These are phyloP conservation scores for Caenorhabditis brenneri DNA, from an alignment of 1,140 invertebrate species.

Conservation along the genomic window DNA sequence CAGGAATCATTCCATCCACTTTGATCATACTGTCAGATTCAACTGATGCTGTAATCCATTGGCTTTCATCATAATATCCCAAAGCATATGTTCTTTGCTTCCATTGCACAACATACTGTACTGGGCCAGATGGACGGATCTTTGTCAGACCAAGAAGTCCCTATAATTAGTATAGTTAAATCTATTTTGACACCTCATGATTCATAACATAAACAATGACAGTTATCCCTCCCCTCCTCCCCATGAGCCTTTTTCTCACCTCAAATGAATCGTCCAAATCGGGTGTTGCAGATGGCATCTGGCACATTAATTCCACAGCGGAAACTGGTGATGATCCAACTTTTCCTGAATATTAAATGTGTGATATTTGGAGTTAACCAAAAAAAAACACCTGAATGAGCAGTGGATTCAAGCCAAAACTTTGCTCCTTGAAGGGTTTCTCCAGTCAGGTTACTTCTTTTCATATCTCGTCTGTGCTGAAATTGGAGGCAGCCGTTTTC, in stretches of 20 bases:
- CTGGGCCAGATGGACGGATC: conserved; percentile 28
- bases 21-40: conserved; percentile 44
- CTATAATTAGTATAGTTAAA: neutral
- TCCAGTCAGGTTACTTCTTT: conserved; percentile 9
- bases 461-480: conserved; percentile 36
- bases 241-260: conserved; percentile 24
- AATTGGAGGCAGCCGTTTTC: conserved; percentile 41
- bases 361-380: neutral
- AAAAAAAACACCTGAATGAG: conserved; percentile 17
- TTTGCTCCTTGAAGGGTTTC: conserved; percentile 39
- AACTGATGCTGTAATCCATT: conserved; percentile 53
- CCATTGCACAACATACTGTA: conserved; percentile 49
- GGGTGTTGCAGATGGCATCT: conserved; percentile 11
- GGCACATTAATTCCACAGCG: conserved; percentile 29
- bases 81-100: conserved; percentile 45
- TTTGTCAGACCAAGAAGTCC: conserved; percentile 31
- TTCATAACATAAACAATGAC: conserved; percentile 14
- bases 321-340: conserved; percentile 40
- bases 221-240: neutral
- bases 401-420: conserved; percentile 41
- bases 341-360: neutral
- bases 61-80: conserved; percentile 48
- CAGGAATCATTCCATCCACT: conserved; percentile 54
- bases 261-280: conserved; percentile 45
- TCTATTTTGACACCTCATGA: conserved; percentile 4